Conservation (phyloP, 2,113 vertebrate species). For the Haemorhous mexicanus region DNA sequence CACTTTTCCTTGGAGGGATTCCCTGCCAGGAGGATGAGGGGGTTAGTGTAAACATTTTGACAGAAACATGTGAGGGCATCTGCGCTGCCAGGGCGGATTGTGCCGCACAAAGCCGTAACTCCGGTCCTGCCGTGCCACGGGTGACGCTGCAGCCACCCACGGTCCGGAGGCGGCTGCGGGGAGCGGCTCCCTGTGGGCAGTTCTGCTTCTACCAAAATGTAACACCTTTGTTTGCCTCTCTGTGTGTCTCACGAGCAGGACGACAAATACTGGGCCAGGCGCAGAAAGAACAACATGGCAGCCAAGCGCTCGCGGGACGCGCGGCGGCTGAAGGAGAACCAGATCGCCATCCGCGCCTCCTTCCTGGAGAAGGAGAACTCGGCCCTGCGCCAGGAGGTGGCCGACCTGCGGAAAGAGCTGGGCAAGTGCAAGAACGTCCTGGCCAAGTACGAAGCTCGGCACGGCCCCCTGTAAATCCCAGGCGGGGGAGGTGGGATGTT, state of each 20-base stretch:
- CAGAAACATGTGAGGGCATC: background rate
- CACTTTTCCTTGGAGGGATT: background rate
- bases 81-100: background rate
- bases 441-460: constrained; percentile 90
- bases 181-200: background rate
- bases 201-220: constrained; percentile 48
- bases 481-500: background rate
- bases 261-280: constrained; percentile 95
- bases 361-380: constrained; percentile 98
- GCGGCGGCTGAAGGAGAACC: constrained; percentile 96
- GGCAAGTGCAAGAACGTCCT: constrained; percentile 94
- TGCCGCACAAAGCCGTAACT: accelerated
- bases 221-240: constrained; percentile 50
- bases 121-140: accelerated
- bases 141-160: background rate
- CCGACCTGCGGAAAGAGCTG: constrained; percentile 92
- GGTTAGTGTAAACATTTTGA: background rate
- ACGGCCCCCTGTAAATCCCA: constrained; percentile 83
- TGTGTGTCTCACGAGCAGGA: constrained; percentile 86
- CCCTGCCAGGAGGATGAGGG: background rate
- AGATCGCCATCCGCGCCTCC: constrained; percentile 94
- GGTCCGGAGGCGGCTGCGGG: accelerated
- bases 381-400: constrained; percentile 91
- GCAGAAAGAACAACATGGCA: constrained; percentile 99
- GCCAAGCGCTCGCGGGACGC: constrained; percentile 95